Percentiles rank a stretch among this genome's conserved stretches.
These are phyloP conservation scores for Gadopsis bispinosus DNA, from an alignment of 2,797 vertebrate genomes.

Conservation along the genomic window DNA sequence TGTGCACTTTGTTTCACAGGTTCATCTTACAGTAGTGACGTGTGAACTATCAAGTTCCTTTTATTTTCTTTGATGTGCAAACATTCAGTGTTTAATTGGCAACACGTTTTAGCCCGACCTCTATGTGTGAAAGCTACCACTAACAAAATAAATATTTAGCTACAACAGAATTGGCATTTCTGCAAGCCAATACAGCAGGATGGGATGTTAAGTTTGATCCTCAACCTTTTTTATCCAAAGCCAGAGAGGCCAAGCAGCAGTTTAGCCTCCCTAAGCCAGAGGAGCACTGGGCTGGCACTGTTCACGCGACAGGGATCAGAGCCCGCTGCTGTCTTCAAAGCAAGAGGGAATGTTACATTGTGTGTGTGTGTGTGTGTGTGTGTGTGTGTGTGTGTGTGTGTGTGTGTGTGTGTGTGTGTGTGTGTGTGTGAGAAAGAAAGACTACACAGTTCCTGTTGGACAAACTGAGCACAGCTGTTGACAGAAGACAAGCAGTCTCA, in stretches of 20 bases:
- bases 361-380: constrained; percentile 46
- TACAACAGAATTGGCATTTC: constrained; percentile 1
- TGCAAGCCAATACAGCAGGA: constrained; percentile 42
- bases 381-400: constrained; percentile 36
- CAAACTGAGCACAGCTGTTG: constrained; percentile 77
- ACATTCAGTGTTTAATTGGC: neutral
- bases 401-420: constrained; percentile 51
- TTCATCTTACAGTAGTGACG: neutral
- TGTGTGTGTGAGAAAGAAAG: constrained; percentile 32
- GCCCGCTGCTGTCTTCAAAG: constrained; percentile 78
- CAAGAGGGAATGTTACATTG: constrained; percentile 58
- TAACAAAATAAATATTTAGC: constrained; percentile 14
- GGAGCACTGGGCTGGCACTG: constrained; percentile 71
- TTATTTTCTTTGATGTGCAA: neutral
- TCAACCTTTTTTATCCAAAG: constrained; percentile 70
- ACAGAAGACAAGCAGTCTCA: constrained; percentile 72
- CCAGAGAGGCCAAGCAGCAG: constrained; percentile 64
- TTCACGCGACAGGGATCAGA: constrained; percentile 75
- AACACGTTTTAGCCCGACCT: neutral
- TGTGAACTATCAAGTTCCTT: constrained; percentile 13
- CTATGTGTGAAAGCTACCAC: neutral
- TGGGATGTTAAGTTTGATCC: constrained; percentile 61
- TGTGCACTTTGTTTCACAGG: neutral
- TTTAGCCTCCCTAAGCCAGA: constrained; percentile 69
- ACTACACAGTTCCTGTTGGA: constrained; percentile 70